Base-by-base conservation (phyloP, 2,888 invertebrate genomes). In the Nineta flava region DNA sequence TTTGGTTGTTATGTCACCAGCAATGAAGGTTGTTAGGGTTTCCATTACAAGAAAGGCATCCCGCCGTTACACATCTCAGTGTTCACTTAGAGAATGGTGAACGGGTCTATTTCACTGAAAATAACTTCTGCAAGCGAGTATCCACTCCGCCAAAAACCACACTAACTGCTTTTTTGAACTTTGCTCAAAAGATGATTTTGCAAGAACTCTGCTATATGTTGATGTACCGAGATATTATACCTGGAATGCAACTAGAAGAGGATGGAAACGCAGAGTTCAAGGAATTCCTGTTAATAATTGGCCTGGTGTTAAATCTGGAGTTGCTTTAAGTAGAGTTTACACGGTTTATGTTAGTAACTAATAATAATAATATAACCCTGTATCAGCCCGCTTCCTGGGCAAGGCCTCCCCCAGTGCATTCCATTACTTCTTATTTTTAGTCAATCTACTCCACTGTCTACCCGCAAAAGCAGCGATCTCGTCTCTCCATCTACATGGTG, bases 291-390 rank as follows among this genome's bases (percentile, higher is more conserved):
- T 32, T 45, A 38, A 51, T 9, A 32, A 50, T 40, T 55, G 52
- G 49, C 53, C 55, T 46, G 55, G 55, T 19, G 52, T 57, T 1
- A 53, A 54, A 49, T 40, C 45, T 13, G 50, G 47, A 47, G 53
- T 57, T 53, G 55, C 55, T n/a, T 48, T 57, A n/a, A 19, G 56
- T 56, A 49, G 56, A 19, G 51, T 57, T 12, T 54, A 57, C 41
- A 55, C 57, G 9, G 55, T 57, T 2, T 55, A 57, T 49, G 54
- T 54, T 31, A 55, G 35, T 17, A 56, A 58, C 26, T n/a, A n/a
- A n/a, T n/a, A n/a, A n/a, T n/a, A n/a, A n/a, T n/a, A n/a, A n/a
- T n/a, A n/a, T n/a, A n/a, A n/a, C n/a, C n/a, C n/a, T n/a, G n/a
- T n/a, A n/a, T n/a, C n/a, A n/a, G n/a, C n/a, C n/a, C n/a, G n/a